Base-by-base conservation (phyloP, 2,113 vertebrate genomes). In the Pipra filicauda region DNA sequence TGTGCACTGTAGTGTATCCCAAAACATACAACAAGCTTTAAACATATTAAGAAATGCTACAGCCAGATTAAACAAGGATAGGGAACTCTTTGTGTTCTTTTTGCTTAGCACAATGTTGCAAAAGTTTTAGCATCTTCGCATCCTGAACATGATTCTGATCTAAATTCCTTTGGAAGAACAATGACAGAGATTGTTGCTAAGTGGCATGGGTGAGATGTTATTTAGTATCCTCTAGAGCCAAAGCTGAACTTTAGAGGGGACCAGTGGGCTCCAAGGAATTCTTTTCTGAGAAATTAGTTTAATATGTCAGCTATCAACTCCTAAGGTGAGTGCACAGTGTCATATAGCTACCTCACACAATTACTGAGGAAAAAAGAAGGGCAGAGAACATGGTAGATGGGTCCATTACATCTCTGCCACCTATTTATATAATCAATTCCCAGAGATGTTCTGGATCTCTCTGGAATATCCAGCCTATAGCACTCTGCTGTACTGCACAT, bases 321-420 rank as follows among this genome's bases (percentile, higher is more conserved):
- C 8, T 76, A 44, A 57, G 16, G 28, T 41, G 18, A 65, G 18
- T 58, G 28, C n/a, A 44, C 16, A 11, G 9, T 1, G 6, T 70
- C 15, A n/a, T 10, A 30, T 9, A 51, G 26, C 3, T 26, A 13
- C 12, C 2, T 71, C 27, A 48, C 18, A 23, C 19, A 39, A 46
- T 3, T 54, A 44, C 5, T 21, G 24, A 16, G 6, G 3, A 20
- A 24, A 33, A 15, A 6, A 33, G 33, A 33, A 0, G 0, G 11
- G 4, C 3, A 39, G n/a, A 66, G 5, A 67, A 61, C 10, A 37
- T 43, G 15, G 7, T 9, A 58, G 9, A 72, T 6, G 16, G 8
- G 35, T 89, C 39, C 11, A 80, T 51, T 44, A 3, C 26, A 59
- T 52, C 33, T 73, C 21, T 81, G 23, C 26, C 30, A 26, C 31